Base-by-base conservation (phyloP, 1,140 invertebrate species). In the Camponotus vicinus region DNA sequence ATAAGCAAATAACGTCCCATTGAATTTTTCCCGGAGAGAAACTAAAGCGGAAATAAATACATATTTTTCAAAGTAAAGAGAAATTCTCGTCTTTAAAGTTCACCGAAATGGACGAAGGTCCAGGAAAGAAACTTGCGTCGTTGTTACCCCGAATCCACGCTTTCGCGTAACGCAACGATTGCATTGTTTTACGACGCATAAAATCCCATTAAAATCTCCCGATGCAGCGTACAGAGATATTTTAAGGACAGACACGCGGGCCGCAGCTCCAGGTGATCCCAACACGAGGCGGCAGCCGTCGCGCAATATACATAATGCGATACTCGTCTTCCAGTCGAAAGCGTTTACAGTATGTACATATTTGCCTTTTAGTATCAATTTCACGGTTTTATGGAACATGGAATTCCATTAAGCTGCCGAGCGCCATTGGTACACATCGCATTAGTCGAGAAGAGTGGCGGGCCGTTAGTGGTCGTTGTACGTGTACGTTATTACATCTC, bases 311-410 rank as follows among this genome's bases (percentile, higher is more conserved):
- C 69, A 82, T 83, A 83, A 75, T 61, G 55, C 55, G 69, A 83
- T 83, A 75, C 69, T 83, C 67, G 67, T 82, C 79, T 82, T 83
- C 55, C 69, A 83, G 79, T 83, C 55, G 69, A 83, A 73, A 83
- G 37, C 79, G 69, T 83, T 73, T 61, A 61, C 69, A 73, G 69
- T 75, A 73, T 83, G 69, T 83, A 83, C 79, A 83, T 83, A 83
- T 83, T 75, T 83, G 67, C 69, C 42, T 83, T 75, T 73, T 83
- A 75, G 69, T 83, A 75, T 83, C 79, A 83, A 73, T 83, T 83
- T 83, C 79, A 83, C 69, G 69, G 52, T 83, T 83, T 83, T 83
- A 83, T 83, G 79, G 69, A 83, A 83, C 69, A 83, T 73, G 79
- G 79, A 83, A 83, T 83, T 83, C 79, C 79, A 83, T 83, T 83